A percentile compares a stretch with the other conserved stretches of the same genome.
Evolutionary conservation across 2,797 vertebrate species (phyloP).

Genomic region (Gobionotothen gibberifrons): DNA sequence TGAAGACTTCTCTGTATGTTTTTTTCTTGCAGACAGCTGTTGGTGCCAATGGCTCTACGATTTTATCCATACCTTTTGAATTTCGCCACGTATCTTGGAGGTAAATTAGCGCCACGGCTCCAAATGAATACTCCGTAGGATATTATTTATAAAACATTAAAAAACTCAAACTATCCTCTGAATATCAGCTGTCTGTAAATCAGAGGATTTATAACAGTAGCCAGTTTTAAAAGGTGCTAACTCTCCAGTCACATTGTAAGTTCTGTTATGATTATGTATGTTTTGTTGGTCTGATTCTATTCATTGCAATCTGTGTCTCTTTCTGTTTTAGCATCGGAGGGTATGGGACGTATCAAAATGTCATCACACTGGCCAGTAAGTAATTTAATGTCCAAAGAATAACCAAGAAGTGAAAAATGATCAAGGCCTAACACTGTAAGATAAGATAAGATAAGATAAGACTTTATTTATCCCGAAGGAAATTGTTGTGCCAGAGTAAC

Average conservation of each 20-base stretch:
- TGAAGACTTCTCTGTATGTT: background rate
- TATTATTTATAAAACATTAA: background rate
- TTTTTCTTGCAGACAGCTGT: slow-evolving; percentile 70
- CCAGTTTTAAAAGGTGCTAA: too few relatives aligned
- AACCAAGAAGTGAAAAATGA: too few relatives aligned
- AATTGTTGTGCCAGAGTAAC: too few relatives aligned
- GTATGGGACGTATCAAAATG: slow-evolving; percentile 70
- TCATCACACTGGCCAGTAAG: slow-evolving; percentile 82
- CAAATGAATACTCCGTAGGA: background rate
- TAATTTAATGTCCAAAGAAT: background rate
- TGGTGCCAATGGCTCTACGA: slow-evolving; percentile 71
- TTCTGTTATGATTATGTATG: background rate
- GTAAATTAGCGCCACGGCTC: slow-evolving; percentile 36
- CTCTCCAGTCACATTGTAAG: background rate
- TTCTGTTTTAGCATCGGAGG: slow-evolving; percentile 76
- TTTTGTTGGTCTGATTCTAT: background rate
- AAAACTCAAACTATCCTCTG: background rate
- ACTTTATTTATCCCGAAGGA: too few relatives aligned
- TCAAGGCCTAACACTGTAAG: too few relatives aligned
- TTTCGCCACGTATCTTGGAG: slow-evolving; percentile 78
- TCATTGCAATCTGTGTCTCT: background rate
- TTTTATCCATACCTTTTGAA: slow-evolving; percentile 72
- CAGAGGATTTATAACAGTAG: background rate
- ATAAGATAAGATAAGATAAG: too few relatives aligned
- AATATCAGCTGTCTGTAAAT: background rate